Evolutionary conservation across 2,888 invertebrate species (phyloP).

Genomic region (Xiphydria camelus): DNA sequence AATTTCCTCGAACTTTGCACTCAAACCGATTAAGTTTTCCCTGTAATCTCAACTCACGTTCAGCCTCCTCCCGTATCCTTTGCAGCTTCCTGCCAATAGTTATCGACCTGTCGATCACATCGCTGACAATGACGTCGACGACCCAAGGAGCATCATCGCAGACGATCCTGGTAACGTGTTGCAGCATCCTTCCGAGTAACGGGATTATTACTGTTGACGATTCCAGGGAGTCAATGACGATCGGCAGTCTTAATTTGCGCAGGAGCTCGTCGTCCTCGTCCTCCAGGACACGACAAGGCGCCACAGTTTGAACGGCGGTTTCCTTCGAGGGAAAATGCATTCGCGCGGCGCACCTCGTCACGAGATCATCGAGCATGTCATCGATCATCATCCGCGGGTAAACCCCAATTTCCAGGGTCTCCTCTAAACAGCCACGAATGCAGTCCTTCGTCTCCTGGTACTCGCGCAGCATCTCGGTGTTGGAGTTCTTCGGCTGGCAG

Average conservation of each 20-base stretch:
- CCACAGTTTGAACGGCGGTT: constrained; percentile 29
- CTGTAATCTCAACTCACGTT: constrained; percentile 22
- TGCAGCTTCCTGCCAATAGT: constrained; percentile 19
- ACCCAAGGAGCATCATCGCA: constrained; percentile 12
- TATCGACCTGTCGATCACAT: constrained; percentile 14
- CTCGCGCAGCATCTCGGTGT: constrained; percentile 27
- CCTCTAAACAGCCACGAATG: constrained; percentile 17
- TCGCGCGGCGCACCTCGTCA: constrained; percentile 23
- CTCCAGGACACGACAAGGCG: constrained; percentile 17
- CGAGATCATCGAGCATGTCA: constrained; percentile 29
- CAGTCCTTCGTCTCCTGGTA: constrained; percentile 24
- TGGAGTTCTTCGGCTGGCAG: constrained; percentile 34
- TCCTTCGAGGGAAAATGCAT: constrained; percentile 24
- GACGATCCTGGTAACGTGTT: constrained; percentile 11
- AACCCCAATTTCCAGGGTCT: constrained; percentile 24
- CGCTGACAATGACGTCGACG: constrained; percentile 13
- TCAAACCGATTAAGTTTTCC: background rate
- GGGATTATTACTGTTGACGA: constrained; percentile 23
- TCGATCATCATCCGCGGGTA: constrained; percentile 17
- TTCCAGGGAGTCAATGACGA: constrained; percentile 31
- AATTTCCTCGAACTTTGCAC: background rate
- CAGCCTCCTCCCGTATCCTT: constrained; percentile 17
- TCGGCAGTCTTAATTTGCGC: constrained; percentile 21
- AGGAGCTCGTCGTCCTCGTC: constrained; percentile 32
- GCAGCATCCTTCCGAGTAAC: constrained; percentile 22